These are phyloP conservation scores for Eupithecia subfuscata DNA, from an alignment of 2,888 invertebrate species.

Conservation along the genomic window DNA sequence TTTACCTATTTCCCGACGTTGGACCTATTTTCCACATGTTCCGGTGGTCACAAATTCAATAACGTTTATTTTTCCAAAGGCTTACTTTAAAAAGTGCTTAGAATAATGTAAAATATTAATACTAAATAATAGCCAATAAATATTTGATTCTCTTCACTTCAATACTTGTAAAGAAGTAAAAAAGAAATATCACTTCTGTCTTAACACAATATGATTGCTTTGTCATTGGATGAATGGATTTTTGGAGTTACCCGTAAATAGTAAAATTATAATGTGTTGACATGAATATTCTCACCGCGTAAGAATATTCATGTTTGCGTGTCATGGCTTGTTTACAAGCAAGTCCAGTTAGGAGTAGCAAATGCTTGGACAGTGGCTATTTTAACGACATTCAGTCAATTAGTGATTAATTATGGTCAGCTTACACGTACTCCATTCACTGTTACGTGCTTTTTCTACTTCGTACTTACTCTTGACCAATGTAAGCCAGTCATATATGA, in stretches of 20 bases:
- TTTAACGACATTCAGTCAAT: neutral
- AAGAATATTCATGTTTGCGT: neutral
- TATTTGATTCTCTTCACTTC: neutral
- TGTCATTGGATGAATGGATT: neutral
- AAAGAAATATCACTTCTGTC: neutral
- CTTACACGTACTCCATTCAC: neutral
- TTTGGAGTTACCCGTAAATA: neutral
- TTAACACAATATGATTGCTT: no score
- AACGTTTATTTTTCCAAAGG: neutral
- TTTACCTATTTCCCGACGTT: neutral
- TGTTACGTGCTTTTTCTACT: neutral
- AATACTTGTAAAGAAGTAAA: neutral
- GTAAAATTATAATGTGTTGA: neutral
- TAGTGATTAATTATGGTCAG: neutral
- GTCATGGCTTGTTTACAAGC: constrained; percentile 1
- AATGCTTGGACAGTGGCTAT: neutral
- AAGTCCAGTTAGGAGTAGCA: neutral
- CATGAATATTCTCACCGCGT: neutral
- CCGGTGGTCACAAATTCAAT: neutral
- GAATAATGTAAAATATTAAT: neutral
- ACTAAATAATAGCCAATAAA: neutral
- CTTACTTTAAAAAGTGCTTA: neutral
- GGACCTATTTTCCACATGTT: no score
- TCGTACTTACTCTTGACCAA: neutral
- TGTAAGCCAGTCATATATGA: neutral